Percentiles rank a stretch among this genome's conserved stretches.
These are phyloP conservation scores for Hydractinia symbiolongicarpus DNA, from an alignment of 30 jellyfish, hydroid and myxozoan genomes.

Conservation along the genomic window DNA sequence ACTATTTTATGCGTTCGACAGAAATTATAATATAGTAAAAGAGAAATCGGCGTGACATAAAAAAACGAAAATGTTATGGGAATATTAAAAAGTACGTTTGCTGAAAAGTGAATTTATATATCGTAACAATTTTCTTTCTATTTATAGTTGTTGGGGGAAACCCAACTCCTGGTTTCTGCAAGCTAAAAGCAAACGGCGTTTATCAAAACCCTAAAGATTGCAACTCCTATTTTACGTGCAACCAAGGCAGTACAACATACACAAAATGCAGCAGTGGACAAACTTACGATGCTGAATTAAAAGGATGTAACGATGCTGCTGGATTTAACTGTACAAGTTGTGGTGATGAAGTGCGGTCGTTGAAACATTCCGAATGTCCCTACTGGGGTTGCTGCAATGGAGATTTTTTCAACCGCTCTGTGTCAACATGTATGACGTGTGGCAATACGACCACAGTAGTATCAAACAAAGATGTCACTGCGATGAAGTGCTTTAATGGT, in stretches of 20 bases:
- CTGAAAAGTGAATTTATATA: not conserved
- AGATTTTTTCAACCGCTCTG: not conserved
- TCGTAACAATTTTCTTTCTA: not conserved
- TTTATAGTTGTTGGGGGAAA: not conserved
- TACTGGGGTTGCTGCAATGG: slow-evolving; percentile 14
- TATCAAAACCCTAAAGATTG: not conserved
- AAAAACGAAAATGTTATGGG: too few relatives aligned
- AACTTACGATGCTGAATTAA: not conserved
- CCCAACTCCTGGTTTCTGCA: not conserved
- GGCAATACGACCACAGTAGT: not conserved
- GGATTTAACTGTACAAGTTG: slow-evolving; percentile 2
- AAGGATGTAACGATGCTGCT: not conserved
- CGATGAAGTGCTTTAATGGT: not conserved
- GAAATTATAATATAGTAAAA: too few relatives aligned
- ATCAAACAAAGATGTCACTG: not conserved
- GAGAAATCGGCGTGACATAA: too few relatives aligned
- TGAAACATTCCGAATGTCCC: slow-evolving; percentile 4
- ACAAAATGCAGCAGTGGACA: not conserved
- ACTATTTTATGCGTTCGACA: not conserved
- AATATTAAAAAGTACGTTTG: too few relatives aligned
- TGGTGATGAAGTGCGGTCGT: not conserved
- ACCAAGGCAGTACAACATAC: not conserved
- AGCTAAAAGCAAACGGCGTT: not conserved
- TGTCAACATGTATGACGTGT: not conserved
- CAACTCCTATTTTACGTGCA: slow-evolving; percentile 4